Percentiles rank a stretch among this genome's conserved stretches.
Evolutionary conservation across 2,888 invertebrate species (phyloP).

Genomic region (Dryococelus australis): DNA sequence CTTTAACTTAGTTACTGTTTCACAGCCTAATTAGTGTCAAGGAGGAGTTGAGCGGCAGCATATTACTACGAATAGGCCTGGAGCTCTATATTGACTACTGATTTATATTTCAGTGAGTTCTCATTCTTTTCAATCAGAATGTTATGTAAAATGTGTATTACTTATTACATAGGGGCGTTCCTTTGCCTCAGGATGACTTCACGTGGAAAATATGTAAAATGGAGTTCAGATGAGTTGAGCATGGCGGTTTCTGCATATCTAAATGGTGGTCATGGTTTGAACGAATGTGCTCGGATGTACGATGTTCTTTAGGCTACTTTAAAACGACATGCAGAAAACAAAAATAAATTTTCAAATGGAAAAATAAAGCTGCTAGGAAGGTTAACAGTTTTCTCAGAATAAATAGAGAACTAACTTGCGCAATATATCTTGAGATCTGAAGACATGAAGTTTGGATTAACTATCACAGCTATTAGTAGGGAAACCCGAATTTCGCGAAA

Average conservation of each 20-base stretch:
- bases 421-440: conserved; percentile 44
- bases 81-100: too few species aligned
- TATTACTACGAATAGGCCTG: too few species aligned
- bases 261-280: conserved; percentile 34
- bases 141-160: too few species aligned
- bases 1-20: too few species aligned
- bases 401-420: conserved; percentile 45
- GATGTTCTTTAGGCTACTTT: conserved; percentile 45
- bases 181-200: not conserved
- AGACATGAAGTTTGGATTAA: conserved; percentile 38
- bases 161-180: not conserved
- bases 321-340: conserved; percentile 40
- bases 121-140: too few species aligned
- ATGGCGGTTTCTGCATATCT: conserved; percentile 24
- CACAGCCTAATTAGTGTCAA: too few species aligned
- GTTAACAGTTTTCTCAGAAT: conserved; percentile 34
- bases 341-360: too few species aligned
- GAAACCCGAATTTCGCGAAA: too few species aligned
- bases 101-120: too few species aligned
- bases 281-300: conserved; percentile 42
- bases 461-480: too few species aligned
- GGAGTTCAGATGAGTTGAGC: conserved; percentile 12
- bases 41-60: too few species aligned
- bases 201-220: conserved; percentile 18
- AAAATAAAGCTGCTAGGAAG: conserved; percentile 39